Evolutionary conservation across 2,888 invertebrate species (phyloP).

Genomic region (Spilarctia lutea): DNA sequence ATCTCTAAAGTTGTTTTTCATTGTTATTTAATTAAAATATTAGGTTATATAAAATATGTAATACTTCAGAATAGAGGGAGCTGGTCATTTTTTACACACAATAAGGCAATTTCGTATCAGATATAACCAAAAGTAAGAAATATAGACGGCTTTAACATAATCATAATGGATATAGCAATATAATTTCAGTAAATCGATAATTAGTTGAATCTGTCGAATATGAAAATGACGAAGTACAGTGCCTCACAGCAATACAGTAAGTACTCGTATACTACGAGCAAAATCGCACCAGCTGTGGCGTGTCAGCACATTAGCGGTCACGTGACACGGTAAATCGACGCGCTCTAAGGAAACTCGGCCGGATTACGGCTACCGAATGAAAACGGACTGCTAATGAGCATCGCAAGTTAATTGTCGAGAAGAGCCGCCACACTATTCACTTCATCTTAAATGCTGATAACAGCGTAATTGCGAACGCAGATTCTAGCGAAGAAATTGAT

Average conservation of each 20-base stretch:
- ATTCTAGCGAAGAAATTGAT: conserved; percentile 52
- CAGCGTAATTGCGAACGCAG: conserved; percentile 63
- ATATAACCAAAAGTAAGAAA: no score
- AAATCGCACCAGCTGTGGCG: conserved; percentile 60
- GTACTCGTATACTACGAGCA: conserved; percentile 58
- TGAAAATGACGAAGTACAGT: not conserved
- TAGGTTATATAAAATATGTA: no score
- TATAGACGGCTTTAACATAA: no score
- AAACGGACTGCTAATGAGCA: conserved; percentile 82
- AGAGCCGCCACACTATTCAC: conserved; percentile 54
- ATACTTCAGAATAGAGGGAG: no score
- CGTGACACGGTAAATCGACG: conserved; percentile 73
- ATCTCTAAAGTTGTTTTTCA: no score
- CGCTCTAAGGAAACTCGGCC: conserved; percentile 71
- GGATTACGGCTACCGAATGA: conserved; percentile 78
- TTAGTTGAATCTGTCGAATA: not conserved
- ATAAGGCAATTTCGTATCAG: no score
- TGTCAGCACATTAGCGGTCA: conserved; percentile 73
- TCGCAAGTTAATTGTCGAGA: conserved; percentile 76
- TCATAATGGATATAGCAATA: not conserved
- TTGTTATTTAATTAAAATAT: no score
- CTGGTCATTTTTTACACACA: no score
- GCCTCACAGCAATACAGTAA: conserved; percentile 17
- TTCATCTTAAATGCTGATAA: conserved; percentile 43
- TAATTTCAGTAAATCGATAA: not conserved